Base-by-base conservation (phyloP, 30 jellyfish, hydroid and myxozoan species). In the Aurelia sp. region DNA sequence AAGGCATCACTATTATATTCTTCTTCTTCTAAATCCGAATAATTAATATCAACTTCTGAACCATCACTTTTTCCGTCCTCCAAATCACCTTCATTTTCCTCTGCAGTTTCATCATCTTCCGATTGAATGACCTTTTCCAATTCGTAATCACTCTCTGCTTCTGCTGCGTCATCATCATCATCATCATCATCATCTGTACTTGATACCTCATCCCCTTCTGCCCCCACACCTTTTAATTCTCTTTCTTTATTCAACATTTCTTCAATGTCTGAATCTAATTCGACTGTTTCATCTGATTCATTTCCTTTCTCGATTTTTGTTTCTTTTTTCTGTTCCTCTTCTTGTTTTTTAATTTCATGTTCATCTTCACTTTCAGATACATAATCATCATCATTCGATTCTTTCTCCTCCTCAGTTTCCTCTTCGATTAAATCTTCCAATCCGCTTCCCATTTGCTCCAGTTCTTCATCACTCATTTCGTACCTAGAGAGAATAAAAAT, bases 391-490 rank as follows among this genome's bases (percentile, higher is more conserved):
- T 33, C 62, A 50, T 52, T 66, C 17, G 27, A 69, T n/a, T 66
- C 90, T 7, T 10, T 66, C 18, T 66, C 76, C 47, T 67, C 76
- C 20, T 47, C 83, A 41, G 4, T 40, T 61, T 72, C 82, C 6
- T 71, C 82, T 40, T 52, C 77, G 12, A 37, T 21, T n/a, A 81
- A 11, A 22, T 40, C 82, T 52, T 72, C 93, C 71, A 84, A 41
- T 20, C 92, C 93, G 22, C 93, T 84, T 5, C 77, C 86, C 19
- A 73, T 40, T 37, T 70, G 27, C 5, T 76, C 84, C 37, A 84
- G 48, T 3, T 84, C 93, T 27, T 48, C 82, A 48, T 84, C 93
- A 33, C 82, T 84, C 93, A 84, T 84, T 41, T 84, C 93, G 16
- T 84, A 84, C 64, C 93, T 84, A 31, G 3, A 16, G 55, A 44